phyloP scores from a whole-genome alignment of 2,888 invertebrate species.

The Drosophila peninsularis region DNA sequence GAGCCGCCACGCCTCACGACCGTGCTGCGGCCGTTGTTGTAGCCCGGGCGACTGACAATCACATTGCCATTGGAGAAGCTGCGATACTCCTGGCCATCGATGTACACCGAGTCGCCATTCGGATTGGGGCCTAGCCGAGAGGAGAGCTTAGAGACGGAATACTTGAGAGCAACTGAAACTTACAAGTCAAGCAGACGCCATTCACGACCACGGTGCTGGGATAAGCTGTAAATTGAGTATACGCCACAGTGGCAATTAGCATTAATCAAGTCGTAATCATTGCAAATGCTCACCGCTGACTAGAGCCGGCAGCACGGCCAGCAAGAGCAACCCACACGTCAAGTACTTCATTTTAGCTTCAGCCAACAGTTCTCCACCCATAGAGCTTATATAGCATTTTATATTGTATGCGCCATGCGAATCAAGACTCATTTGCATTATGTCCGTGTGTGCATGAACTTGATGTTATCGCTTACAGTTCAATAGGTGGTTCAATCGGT shows the following conservation, averaged over 20 bases:
- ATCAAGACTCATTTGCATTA: slow-evolving; percentile 62
- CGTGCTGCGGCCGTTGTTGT: slow-evolving; percentile 40
- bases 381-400: slow-evolving; percentile 44
- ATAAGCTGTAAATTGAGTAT: slow-evolving; percentile 48
- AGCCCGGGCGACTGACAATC: slow-evolving; percentile 43
- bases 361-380: slow-evolving; percentile 13
- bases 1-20: slow-evolving; percentile 46
- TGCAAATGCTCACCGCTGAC: slow-evolving; percentile 53
- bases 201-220: slow-evolving; percentile 68
- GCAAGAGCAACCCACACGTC: slow-evolving; percentile 53
- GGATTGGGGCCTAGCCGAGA: slow-evolving; percentile 55
- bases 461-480: slow-evolving; percentile 47
- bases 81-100: slow-evolving; percentile 65
- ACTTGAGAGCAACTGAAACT: slow-evolving; percentile 34
- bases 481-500: slow-evolving; percentile 17
- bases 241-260: slow-evolving; percentile 25
- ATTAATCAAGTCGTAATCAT: slow-evolving; percentile 14
- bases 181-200: slow-evolving; percentile 63
- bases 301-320: slow-evolving; percentile 54
- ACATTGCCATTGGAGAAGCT: slow-evolving; percentile 58
- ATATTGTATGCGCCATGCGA: slow-evolving; percentile 41
- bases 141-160: neutral
- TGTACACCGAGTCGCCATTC: slow-evolving; percentile 52
- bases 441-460: slow-evolving; percentile 13
- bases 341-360: slow-evolving; percentile 62